These are phyloP conservation scores for Nephrocerus scutellatus DNA, from an alignment of 2,888 invertebrate species.

Conservation along the genomic window DNA sequence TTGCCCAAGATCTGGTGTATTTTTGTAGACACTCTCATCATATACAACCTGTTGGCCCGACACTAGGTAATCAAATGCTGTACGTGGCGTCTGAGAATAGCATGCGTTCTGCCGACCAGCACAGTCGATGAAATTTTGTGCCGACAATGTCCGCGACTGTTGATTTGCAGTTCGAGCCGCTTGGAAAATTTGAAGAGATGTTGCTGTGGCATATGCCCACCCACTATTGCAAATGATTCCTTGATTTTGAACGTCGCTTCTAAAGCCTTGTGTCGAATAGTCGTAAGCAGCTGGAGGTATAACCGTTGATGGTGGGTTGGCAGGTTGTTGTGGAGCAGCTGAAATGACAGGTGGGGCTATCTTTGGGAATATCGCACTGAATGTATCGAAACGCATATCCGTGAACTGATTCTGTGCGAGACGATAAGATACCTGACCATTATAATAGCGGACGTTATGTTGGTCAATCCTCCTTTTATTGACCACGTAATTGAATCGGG, in stretches of 20 bases:
- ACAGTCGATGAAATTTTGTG: slow-evolving; percentile 87
- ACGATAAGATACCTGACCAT: too few species aligned
- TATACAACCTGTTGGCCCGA: slow-evolving; percentile 65
- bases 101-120: slow-evolving; percentile 53
- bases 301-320: slow-evolving; percentile 13
- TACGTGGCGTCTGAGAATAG: slow-evolving; percentile 62
- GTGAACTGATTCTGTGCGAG: slow-evolving; percentile 35
- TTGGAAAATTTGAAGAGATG: slow-evolving; percentile 27
- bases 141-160: slow-evolving; percentile 55
- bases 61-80: slow-evolving; percentile 72
- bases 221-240: slow-evolving; percentile 31
- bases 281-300: slow-evolving; percentile 14
- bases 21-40: slow-evolving; percentile 64
- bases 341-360: slow-evolving; percentile 13
- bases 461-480: too few species aligned
- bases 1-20: slow-evolving; percentile 14
- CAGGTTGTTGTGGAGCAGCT: background rate
- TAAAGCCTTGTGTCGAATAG: slow-evolving; percentile 16
- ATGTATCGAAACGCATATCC: slow-evolving; percentile 29
- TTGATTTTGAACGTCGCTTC: slow-evolving; percentile 24
- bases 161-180: slow-evolving; percentile 15
- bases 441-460: too few species aligned
- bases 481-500: too few species aligned
- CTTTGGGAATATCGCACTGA: slow-evolving; percentile 27
- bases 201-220: slow-evolving; percentile 35